phyloP scores from a whole-genome alignment of 2,888 invertebrate species.

The Dryococelus australis region DNA sequence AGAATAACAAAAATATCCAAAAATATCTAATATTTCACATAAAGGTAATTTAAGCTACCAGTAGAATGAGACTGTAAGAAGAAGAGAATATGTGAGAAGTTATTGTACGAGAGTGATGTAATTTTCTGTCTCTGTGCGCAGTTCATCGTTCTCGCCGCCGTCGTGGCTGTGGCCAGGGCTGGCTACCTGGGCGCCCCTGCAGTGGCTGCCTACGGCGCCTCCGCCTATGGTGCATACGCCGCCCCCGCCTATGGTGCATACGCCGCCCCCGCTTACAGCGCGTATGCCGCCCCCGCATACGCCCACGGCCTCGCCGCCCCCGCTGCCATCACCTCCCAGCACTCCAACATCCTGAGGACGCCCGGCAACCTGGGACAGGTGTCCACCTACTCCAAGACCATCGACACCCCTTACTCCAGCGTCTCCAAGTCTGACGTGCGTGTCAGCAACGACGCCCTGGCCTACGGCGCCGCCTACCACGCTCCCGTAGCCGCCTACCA shows the following conservation, averaged over 20 bases:
- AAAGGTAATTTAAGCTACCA: too few species aligned
- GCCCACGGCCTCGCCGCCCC: too few species aligned
- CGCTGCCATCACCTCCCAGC: conserved; percentile 63
- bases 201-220: conserved; percentile 56
- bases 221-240: conserved; percentile 57
- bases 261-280: conserved; percentile 28
- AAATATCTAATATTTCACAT: too few species aligned
- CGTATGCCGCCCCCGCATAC: conserved; percentile 4
- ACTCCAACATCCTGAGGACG: conserved; percentile 52
- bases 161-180: conserved; percentile 51
- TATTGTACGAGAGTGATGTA: neutral
- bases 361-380: conserved; percentile 16
- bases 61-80: too few species aligned
- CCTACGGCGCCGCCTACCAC: conserved; percentile 50
- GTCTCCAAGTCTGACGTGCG: conserved; percentile 16
- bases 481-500: conserved; percentile 43
- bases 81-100: neutral
- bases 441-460: conserved; percentile 58
- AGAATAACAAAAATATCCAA: too few species aligned
- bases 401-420: neutral
- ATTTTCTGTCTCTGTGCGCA: conserved; percentile 24
- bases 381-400: conserved; percentile 16
- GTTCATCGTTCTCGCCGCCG: conserved; percentile 43
- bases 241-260: conserved; percentile 54
- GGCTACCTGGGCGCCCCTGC: conserved; percentile 46